Evolutionary conservation across 2,888 invertebrate genomes (phyloP).

Genomic region (Teinopalpus imperialis): DNA sequence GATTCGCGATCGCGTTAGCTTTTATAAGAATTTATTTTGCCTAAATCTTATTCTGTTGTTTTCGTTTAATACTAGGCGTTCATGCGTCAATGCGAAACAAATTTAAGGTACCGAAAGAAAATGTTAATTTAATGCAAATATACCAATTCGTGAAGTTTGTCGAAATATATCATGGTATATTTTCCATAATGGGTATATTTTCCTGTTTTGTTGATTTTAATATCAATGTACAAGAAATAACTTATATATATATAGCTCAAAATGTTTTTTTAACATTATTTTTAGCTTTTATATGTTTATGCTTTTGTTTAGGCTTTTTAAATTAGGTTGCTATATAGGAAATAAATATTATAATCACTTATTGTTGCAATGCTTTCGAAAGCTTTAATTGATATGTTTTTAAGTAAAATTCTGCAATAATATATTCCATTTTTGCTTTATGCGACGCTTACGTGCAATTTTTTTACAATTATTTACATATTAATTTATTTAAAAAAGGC

Average conservation of each 20-base stretch:
- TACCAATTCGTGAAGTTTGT: conserved; percentile 1
- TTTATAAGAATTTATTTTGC: no score
- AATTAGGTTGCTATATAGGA: no score
- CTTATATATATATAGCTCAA: background rate
- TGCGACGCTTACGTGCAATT: conserved; percentile 25
- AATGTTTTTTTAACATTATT: conserved; percentile 1
- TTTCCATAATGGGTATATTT: background rate
- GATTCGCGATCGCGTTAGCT: no score
- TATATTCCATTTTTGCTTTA: conserved; percentile 11
- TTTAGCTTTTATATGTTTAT: background rate
- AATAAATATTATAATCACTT: no score
- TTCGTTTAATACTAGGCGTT: background rate
- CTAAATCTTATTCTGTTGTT: no score
- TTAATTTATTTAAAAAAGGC: conserved; percentile 11
- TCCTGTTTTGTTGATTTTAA: background rate
- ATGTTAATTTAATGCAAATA: conserved; percentile 14
- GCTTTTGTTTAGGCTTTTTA: conserved; percentile 1
- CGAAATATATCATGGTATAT: background rate
- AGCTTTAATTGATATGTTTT: conserved; percentile 22
- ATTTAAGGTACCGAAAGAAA: background rate
- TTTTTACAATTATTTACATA: conserved; percentile 4
- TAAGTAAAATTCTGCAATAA: conserved; percentile 13
- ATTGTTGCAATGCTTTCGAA: conserved; percentile 20
- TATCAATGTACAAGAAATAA: conserved; percentile 5
- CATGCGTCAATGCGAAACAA: background rate